phyloP scores from a whole-genome alignment of 2,888 invertebrate species.

The Gnatocerus cornutus region DNA sequence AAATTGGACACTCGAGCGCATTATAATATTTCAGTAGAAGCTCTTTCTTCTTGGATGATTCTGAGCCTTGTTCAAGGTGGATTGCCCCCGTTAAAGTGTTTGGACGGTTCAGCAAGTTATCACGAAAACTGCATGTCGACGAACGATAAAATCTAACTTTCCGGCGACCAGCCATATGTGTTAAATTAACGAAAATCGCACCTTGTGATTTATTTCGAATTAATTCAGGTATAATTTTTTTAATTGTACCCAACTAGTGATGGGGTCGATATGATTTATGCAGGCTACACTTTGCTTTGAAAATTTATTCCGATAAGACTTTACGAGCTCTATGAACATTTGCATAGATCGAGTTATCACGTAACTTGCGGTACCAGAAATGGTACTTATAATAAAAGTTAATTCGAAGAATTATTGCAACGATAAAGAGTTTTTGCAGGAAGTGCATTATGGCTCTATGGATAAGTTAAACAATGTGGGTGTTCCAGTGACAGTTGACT shows the following conservation, averaged over 20 bases:
- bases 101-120: slow-evolving; percentile 23
- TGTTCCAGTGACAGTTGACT: slow-evolving; percentile 7
- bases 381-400: background rate
- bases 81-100: slow-evolving; percentile 27
- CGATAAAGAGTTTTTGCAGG: background rate
- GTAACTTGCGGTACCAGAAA: background rate
- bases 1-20: too few species aligned
- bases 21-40: slow-evolving; percentile 10
- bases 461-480: background rate
- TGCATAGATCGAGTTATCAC: slow-evolving; percentile 20
- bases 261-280: background rate
- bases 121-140: slow-evolving; percentile 22
- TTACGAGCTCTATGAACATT: background rate
- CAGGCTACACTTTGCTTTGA: background rate
- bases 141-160: slow-evolving; percentile 12
- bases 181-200: too few species aligned
- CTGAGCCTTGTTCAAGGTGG: slow-evolving; percentile 26
- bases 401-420: slow-evolving; percentile 3
- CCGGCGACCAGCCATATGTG: too few species aligned
- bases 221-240: background rate
- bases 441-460: background rate
- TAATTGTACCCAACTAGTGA: slow-evolving; percentile 5
- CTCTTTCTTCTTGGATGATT: slow-evolving; percentile 21
- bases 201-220: too few species aligned
- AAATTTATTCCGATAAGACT: background rate